Evolutionary conservation across 1,140 invertebrate genomes (phyloP), one percentile per base, ranked within the genome.

Genomic region (Heliconius himera): DNA sequence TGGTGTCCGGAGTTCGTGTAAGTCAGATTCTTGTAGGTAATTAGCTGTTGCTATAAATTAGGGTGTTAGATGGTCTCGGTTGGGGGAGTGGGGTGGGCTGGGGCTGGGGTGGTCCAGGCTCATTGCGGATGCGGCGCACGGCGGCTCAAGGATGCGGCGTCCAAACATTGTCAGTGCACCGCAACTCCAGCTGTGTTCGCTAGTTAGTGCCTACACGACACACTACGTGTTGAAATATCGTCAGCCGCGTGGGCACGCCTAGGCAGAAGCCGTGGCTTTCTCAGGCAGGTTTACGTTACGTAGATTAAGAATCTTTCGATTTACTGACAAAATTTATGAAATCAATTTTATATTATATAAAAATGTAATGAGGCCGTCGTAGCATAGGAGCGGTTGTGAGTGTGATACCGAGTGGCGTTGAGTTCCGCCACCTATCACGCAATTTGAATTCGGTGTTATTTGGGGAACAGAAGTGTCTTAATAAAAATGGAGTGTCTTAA

Each of bases 11-110:
- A 66, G 60, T 66, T 29, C 60, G 60, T 78, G 86, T 85, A 86
- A 90, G 77, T 91, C 87, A 88, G 86, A 91, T 92, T 90, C 89
- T 89, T 93, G 89, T 88, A 88, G 87, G 89, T 92, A 92, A 93
- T 92, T 91, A 91, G 89, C 87, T 83, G 85, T 84, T 84, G 89
- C 86, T 88, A 93, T 93, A 93, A 94, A 94, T 93, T 91, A 92
- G 87, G 87, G 84, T 81, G 79, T 81, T 70, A 84, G 83, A 77
- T 77, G 80, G 79, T 80, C 60, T 66, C 26, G 9, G 60, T 29
- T 6, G 13, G 60, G 60, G 60, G 60, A 3, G 26, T 66, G 60
- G 9, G 1, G 60, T 66, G 60, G 60, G 3, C 8, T 33, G 29
- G 54, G 60, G 54, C 8, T 33, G 29, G 70, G 70, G 70, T 20